phyloP scores from a whole-genome alignment of 1,140 invertebrate genomes.

The Zaprionus gabonicus region DNA sequence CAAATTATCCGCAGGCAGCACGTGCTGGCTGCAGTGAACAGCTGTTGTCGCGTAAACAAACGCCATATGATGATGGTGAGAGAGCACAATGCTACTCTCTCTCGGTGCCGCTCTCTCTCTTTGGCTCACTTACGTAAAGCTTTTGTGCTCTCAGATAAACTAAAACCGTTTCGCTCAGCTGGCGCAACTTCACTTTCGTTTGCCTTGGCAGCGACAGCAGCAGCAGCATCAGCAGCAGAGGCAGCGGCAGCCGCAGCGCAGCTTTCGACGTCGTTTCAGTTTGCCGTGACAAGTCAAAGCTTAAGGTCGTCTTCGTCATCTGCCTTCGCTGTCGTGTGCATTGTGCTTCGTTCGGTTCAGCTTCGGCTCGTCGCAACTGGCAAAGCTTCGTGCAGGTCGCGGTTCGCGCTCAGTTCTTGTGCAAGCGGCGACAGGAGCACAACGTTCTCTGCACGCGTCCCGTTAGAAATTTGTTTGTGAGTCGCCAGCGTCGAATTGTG shows the following conservation, averaged over 20 bases:
- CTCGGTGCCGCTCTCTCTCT: background rate
- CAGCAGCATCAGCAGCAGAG: constrained; percentile 2
- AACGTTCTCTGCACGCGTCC: constrained; percentile 1
- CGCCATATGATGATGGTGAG: constrained; percentile 7
- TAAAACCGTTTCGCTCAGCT: constrained; percentile 68
- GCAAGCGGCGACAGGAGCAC: constrained; percentile 46
- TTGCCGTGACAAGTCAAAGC: constrained; percentile 64
- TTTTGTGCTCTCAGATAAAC: constrained; percentile 48
- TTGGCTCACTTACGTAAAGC: constrained; percentile 18
- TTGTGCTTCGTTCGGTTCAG: background rate
- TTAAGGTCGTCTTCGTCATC: constrained; percentile 45
- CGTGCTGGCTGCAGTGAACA: constrained; percentile 17
- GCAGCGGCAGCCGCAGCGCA: constrained; percentile 1
- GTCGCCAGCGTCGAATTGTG: constrained; percentile 27
- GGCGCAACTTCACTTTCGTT: constrained; percentile 69
- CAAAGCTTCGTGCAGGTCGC: constrained; percentile 38
- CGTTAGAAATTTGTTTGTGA: background rate
- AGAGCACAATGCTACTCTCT: background rate
- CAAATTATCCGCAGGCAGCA: constrained; percentile 15
- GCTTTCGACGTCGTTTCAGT: constrained; percentile 51
- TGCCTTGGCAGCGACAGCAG: constrained; percentile 27
- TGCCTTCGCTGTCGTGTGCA: constrained; percentile 26
- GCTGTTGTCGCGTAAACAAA: constrained; percentile 30
- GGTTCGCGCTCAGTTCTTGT: constrained; percentile 44
- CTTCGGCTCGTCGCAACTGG: constrained; percentile 7